Evolutionary conservation across 2,888 invertebrate species (phyloP), one percentile per base, ranked within the genome.

Genomic region (Coelinius sp.): DNA sequence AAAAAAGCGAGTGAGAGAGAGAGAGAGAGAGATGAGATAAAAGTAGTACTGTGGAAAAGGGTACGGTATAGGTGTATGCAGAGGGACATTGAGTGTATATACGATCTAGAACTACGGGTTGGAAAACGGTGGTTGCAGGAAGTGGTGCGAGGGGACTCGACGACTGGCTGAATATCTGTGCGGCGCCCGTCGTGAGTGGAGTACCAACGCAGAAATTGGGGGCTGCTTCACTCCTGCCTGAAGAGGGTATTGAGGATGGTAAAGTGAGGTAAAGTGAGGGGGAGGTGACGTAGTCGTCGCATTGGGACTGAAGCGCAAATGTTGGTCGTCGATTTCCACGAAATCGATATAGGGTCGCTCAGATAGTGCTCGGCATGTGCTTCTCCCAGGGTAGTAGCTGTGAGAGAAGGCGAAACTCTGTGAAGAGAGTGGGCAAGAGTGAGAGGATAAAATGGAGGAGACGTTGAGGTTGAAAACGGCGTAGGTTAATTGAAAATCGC

Each of bases 401-500:
- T 22, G 25, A 44, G 14, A 14, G 67, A 12, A 52, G 35, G 66
- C 65, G 73, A 74, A 74, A 67, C 64, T 75, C 73, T 56, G 17
- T 53, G 71, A 73, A 62, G 73, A 73, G 68, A 44, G 52, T 56
- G 44, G 63, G 53, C 53, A 67, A 73, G 73, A 69, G 27, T 12
- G 8, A 69, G 35, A 24, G 27, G 38, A 38, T 3, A 20, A 22
- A 38, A 22, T 25, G 27, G 46, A 44, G 25, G 14, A 12, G 20
- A n/a, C n/a, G 71, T 35, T 56, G 59, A 74, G 70, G 71, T 68
- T 44, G 66, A 59, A 69, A 74, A 64, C 66, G 67, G 24, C 68
- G 75, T 62, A 74, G 76, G 79, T 82, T 82, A 82, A 83, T 81
- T 83, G 83, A 82, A 82, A 83, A 82, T 80, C 79, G 78, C 73